Base-by-base conservation (phyloP, 2,113 vertebrate species). In the Cettia cetti region DNA sequence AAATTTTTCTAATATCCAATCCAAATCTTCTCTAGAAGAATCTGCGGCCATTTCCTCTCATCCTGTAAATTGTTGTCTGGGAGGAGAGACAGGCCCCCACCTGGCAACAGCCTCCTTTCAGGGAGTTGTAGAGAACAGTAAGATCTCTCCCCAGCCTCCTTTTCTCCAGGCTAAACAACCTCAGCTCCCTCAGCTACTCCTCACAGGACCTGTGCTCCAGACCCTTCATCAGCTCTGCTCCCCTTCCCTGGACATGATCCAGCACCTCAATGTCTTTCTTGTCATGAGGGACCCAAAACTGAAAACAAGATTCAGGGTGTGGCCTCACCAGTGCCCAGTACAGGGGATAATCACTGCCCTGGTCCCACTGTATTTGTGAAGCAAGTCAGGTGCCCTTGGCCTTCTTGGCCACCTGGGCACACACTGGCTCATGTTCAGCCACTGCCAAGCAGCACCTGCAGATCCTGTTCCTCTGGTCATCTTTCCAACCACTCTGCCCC, bases 71-170 rank as follows among this genome's bases (percentile, higher is more conserved):
- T 45, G 6, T 5, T 35, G 26, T 11, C 3, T 52, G 33, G 19
- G 11, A 50, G 11, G 28, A 39, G 15, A n/a, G 56, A 39, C 16
- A 1, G 2, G 11, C 5, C 2, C 5, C 1, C 33, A 79, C 50
- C 14, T 31, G 21, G 14, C 23, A 42, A 28, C 14, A 47, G 1
- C 3, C 18, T 33, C 13, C 22, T 42, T 80, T 42, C 27, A 27
- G n/a, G 14, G 28, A 45, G 15, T 7, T 72, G 21, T 19, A 59
- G 52, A 53, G 37, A 40, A 6, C 0, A 1, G 2, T 19, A 19
- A 22, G 9, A 37, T 12, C 8, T 33, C 24, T n/a, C 12, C 44
- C 9, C 26, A 40, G 31, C 16, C 14, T 79, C 15, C 8, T 23
- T 72, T 53, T 47, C 4, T 59, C 53, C 30, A 12, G 65, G 21